phyloP scores from a whole-genome alignment of 2,888 invertebrate species.

The Drosophila antonietae region DNA sequence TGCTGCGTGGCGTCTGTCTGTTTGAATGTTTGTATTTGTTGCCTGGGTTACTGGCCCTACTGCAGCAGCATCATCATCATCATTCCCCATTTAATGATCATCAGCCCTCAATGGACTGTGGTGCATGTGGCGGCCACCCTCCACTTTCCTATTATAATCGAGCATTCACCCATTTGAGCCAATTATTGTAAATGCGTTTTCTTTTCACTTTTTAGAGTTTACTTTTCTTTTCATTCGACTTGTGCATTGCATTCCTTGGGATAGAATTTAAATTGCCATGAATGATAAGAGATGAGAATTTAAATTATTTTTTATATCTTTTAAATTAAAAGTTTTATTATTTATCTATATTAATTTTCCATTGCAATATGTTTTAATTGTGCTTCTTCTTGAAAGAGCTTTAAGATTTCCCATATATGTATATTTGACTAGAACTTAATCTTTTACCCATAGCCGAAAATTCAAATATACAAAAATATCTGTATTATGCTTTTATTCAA shows the following conservation, averaged over 20 bases:
- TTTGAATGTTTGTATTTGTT: slow-evolving; percentile 50
- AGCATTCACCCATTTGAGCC: slow-evolving; percentile 52
- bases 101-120: slow-evolving; percentile 2
- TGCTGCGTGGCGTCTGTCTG: slow-evolving; percentile 65
- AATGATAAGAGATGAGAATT: too few species aligned
- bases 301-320: too few species aligned
- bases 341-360: too few species aligned
- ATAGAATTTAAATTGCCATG: not conserved
- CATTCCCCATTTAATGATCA: slow-evolving; percentile 14
- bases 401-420: too few species aligned
- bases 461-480: not conserved
- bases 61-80: slow-evolving; percentile 28
- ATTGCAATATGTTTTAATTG: too few species aligned
- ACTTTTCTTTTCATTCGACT: slow-evolving; percentile 11
- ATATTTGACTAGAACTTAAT: not conserved
- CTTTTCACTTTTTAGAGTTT: slow-evolving; percentile 38
- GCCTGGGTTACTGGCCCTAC: slow-evolving; percentile 38
- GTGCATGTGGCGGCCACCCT: slow-evolving; percentile 14
- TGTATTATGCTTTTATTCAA: not conserved
- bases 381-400: too few species aligned
- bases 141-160: slow-evolving; percentile 54
- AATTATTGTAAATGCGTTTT: slow-evolving; percentile 61
- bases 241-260: not conserved
- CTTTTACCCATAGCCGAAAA: not conserved
- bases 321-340: too few species aligned